Evolutionary conservation across 1,140 invertebrate species (phyloP).

Genomic region (Drosophila pallidifrons): DNA sequence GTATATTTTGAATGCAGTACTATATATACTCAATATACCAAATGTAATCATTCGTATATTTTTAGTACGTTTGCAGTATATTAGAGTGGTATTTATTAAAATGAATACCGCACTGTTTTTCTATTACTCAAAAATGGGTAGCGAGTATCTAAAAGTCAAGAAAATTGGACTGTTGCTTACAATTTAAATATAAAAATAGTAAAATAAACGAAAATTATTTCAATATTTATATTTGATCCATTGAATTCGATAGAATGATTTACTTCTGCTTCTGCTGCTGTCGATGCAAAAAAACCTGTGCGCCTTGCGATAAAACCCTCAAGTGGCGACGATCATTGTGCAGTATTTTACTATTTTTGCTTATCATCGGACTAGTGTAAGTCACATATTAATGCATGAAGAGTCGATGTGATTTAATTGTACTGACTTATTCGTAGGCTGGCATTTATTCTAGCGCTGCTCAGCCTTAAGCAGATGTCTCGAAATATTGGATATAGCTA

Average conservation of each 20-base stretch:
- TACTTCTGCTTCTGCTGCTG: slow-evolving; percentile 26
- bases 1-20: too few species aligned
- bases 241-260: background rate
- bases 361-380: slow-evolving; percentile 9
- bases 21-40: too few species aligned
- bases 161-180: too few species aligned
- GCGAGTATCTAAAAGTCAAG: too few species aligned
- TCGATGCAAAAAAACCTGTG: background rate
- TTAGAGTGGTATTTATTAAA: too few species aligned
- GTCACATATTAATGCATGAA: background rate
- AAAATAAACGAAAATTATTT: too few species aligned
- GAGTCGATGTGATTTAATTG: background rate
- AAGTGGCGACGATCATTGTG: background rate
- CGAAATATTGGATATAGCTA: background rate
- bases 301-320: background rate
- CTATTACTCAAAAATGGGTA: too few species aligned
- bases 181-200: too few species aligned
- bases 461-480: slow-evolving; percentile 3
- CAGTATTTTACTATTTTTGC: slow-evolving; percentile 1
- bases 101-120: too few species aligned
- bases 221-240: too few species aligned
- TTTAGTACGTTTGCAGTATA: too few species aligned
- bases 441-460: background rate
- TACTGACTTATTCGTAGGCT: background rate
- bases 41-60: too few species aligned